These are phyloP conservation scores for Trichogramma pretiosum DNA, from an alignment of 1,140 invertebrate genomes.

Conservation along the genomic window DNA sequence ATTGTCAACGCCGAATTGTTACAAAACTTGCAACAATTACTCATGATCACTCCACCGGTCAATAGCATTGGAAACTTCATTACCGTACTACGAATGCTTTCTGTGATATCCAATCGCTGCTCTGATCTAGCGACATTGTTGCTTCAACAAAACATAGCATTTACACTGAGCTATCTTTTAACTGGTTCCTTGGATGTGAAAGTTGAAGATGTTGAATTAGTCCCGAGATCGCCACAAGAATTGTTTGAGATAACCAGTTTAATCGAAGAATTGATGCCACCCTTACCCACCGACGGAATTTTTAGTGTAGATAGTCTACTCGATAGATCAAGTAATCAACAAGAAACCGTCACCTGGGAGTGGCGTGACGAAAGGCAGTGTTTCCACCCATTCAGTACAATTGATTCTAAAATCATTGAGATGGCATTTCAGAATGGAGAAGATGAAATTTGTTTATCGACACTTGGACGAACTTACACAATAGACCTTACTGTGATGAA, in stretches of 20 bases:
- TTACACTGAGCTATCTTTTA: conserved; percentile 84
- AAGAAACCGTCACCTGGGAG: conserved; percentile 86
- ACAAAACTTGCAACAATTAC: conserved; percentile 85
- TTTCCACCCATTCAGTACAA: conserved; percentile 64
- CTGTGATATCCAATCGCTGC: conserved; percentile 89
- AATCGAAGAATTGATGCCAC: conserved; percentile 92
- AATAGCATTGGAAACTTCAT: conserved; percentile 92
- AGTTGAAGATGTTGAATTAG: conserved; percentile 66
- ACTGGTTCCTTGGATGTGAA: conserved; percentile 69
- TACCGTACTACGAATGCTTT: conserved; percentile 89
- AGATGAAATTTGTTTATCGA: conserved; percentile 87
- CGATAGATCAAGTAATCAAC: conserved; percentile 60
- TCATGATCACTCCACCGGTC: conserved; percentile 86
- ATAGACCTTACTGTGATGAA: conserved; percentile 96
- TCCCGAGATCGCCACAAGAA: conserved; percentile 86
- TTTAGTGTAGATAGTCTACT: conserved; percentile 85
- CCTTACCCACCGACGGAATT: conserved; percentile 85
- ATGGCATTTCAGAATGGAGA: conserved; percentile 87
- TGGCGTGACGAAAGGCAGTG: conserved; percentile 80
- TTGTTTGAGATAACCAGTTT: conserved; percentile 93
- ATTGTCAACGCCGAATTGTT: conserved; percentile 89
- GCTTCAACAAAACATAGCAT: conserved; percentile 89
- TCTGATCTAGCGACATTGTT: conserved; percentile 84
- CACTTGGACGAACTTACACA: conserved; percentile 85
- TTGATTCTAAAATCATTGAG: conserved; percentile 74